phyloP scores from a whole-genome alignment of 2,113 vertebrate species.

The Cariama cristata region DNA sequence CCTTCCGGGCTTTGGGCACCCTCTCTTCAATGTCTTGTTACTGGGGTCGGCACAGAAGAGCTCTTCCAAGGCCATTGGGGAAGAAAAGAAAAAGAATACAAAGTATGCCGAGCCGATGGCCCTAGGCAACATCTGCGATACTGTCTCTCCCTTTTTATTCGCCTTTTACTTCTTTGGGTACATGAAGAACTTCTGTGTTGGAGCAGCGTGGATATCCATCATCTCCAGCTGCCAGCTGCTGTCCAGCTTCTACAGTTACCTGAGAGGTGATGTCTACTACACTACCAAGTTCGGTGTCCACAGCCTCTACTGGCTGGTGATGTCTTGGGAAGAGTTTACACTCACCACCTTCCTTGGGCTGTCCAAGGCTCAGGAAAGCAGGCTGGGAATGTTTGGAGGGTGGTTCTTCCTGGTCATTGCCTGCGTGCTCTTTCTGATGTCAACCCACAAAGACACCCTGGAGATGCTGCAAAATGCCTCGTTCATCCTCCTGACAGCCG shows the following conservation, averaged over 20 bases:
- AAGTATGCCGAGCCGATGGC: slow-evolving; percentile 92
- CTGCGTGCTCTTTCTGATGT: slow-evolving; percentile 77
- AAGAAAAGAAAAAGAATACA: slow-evolving; percentile 90
- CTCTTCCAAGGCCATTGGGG: slow-evolving; percentile 75
- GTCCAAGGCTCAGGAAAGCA: slow-evolving; percentile 16
- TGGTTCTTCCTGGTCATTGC: slow-evolving; percentile 86
- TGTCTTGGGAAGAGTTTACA: slow-evolving; percentile 87
- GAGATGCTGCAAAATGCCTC: slow-evolving; percentile 84
- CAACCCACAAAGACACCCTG: slow-evolving; percentile 82
- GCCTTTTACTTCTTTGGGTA: slow-evolving; percentile 88
- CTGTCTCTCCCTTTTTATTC: slow-evolving; percentile 83
- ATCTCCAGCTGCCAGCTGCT: slow-evolving; percentile 82
- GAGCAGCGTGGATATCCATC: slow-evolving; percentile 84
- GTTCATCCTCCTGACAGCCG: slow-evolving; percentile 81
- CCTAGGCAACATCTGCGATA: slow-evolving; percentile 85
- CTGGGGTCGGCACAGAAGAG: slow-evolving; percentile 79
- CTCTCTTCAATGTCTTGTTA: slow-evolving; percentile 88
- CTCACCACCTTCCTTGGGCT: slow-evolving; percentile 53
- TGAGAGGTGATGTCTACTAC: slow-evolving; percentile 85
- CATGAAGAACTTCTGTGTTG: slow-evolving; percentile 77
- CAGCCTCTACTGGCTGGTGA: slow-evolving; percentile 85
- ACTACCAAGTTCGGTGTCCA: slow-evolving; percentile 86
- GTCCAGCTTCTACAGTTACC: slow-evolving; percentile 85
- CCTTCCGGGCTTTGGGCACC: slow-evolving; percentile 87
- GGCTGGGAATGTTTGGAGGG: slow-evolving; percentile 81